Evolutionary conservation across 2,888 invertebrate genomes (phyloP).

Genomic region (Diadegma fenestrale): DNA sequence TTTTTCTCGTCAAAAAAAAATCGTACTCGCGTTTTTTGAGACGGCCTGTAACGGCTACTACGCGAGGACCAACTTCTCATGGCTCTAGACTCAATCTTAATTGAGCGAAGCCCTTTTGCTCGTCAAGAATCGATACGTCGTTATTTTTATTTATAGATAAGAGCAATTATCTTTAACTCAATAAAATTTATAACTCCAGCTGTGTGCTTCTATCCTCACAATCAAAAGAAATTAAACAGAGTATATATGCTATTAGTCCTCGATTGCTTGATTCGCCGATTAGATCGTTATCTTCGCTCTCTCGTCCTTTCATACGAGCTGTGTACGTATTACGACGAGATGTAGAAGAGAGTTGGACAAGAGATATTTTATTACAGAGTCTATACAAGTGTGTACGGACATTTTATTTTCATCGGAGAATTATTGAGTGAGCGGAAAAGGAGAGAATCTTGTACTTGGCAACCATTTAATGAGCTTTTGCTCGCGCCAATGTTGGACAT

Average conservation of each 20-base stretch:
- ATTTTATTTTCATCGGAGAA: slow-evolving; percentile 3
- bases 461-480: slow-evolving; percentile 36
- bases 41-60: not conserved
- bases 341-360: slow-evolving; percentile 15
- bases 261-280: slow-evolving; percentile 54
- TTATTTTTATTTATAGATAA: slow-evolving; percentile 40
- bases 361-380: slow-evolving; percentile 38
- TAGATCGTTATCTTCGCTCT: slow-evolving; percentile 59
- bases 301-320: slow-evolving; percentile 19
- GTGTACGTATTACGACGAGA: not conserved
- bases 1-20: not conserved
- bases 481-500: slow-evolving; percentile 6
- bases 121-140: slow-evolving; percentile 9
- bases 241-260: slow-evolving; percentile 34
- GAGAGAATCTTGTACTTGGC: slow-evolving; percentile 29
- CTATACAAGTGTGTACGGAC: not conserved
- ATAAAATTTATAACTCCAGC: slow-evolving; percentile 48
- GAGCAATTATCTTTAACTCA: slow-evolving; percentile 53
- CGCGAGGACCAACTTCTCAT: not conserved
- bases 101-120: slow-evolving; percentile 2
- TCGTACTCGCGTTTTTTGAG: not conserved
- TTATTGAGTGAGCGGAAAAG: slow-evolving; percentile 35
- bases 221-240: slow-evolving; percentile 40
- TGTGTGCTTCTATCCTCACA: slow-evolving; percentile 20
- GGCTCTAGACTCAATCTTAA: not conserved